Percentiles rank a stretch among this genome's conserved stretches.
phyloP scores from a whole-genome alignment of 2,797 vertebrate genomes.

The Centropyge bicolor region DNA sequence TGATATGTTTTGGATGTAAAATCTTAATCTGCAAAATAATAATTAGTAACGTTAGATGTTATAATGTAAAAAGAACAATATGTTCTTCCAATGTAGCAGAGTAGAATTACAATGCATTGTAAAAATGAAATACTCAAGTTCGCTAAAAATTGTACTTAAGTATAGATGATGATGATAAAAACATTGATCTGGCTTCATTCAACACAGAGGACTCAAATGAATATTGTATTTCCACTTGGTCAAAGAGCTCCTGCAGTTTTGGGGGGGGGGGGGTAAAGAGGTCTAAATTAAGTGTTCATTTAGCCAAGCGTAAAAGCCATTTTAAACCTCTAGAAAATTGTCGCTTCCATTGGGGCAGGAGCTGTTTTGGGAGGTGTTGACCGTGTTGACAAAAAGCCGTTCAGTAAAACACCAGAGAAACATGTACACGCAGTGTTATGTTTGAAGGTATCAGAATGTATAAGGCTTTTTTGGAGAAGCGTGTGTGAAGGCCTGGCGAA shows the following conservation, averaged over 20 bases:
- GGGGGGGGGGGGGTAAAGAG: background rate
- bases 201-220: background rate
- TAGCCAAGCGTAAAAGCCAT: background rate
- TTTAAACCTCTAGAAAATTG: constrained; percentile 11
- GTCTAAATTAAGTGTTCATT: background rate
- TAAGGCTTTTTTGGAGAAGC: constrained; percentile 34
- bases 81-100: background rate
- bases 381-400: constrained; percentile 9
- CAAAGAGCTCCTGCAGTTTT: constrained; percentile 4
- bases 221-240: constrained; percentile 1
- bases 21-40: background rate
- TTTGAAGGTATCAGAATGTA: constrained; percentile 42
- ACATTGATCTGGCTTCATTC: background rate
- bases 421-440: constrained; percentile 26
- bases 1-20: background rate
- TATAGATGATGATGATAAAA: background rate
- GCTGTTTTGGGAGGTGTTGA: background rate
- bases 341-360: background rate
- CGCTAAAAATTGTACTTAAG: background rate
- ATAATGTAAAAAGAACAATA: background rate
- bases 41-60: background rate
- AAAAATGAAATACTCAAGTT: background rate
- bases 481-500: constrained; percentile 44
- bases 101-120: background rate
- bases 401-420: constrained; percentile 40